Evolutionary conservation across 2,113 vertebrate species (phyloP).

Genomic region (Podilymbus podiceps): DNA sequence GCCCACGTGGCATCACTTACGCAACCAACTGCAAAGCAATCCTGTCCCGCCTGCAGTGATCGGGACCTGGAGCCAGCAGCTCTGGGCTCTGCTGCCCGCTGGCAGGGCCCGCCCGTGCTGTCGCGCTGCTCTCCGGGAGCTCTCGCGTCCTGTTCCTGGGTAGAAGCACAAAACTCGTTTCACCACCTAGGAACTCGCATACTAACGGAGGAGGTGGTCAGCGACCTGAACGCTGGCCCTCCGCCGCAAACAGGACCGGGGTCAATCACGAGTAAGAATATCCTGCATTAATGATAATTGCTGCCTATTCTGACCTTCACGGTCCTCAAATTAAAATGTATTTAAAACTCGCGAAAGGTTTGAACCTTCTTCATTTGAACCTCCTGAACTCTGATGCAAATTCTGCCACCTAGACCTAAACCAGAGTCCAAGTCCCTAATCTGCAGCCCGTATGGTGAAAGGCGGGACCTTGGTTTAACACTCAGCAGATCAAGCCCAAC

Average conservation of each 20-base stretch:
- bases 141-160: neutral
- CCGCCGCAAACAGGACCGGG: neutral
- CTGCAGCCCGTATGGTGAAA: accelerated
- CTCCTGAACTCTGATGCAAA: neutral
- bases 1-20: accelerated
- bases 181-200: neutral
- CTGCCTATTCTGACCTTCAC: neutral
- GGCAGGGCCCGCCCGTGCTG: neutral
- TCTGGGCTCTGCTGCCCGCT: neutral
- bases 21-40: neutral
- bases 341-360: neutral
- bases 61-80: neutral
- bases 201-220: neutral
- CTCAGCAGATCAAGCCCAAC: neutral
- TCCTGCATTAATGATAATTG: neutral
- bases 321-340: neutral
- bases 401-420: neutral
- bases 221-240: neutral
- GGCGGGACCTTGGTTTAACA: neutral
- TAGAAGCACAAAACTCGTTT: neutral
- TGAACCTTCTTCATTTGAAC: neutral
- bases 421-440: accelerated
- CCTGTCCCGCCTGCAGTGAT: accelerated
- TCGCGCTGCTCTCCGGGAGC: neutral
- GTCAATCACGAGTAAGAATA: neutral